phyloP scores from a whole-genome alignment of 2,797 vertebrate genomes.

The Rachycentron canadum region DNA sequence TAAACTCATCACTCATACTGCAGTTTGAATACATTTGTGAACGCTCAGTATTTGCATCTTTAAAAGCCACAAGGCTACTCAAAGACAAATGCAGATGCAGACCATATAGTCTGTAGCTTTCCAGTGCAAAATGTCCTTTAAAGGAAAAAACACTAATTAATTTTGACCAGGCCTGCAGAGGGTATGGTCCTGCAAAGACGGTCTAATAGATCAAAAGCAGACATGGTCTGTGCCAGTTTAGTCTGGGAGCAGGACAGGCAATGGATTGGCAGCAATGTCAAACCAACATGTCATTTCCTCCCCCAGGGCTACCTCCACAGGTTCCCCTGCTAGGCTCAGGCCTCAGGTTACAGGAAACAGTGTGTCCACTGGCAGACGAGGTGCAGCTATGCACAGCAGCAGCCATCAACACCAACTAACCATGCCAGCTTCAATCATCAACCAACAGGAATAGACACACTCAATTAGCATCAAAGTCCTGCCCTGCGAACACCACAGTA shows the following conservation, averaged over 20 bases:
- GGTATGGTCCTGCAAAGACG: slow-evolving; percentile 33
- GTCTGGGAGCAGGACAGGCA: slow-evolving; percentile 42
- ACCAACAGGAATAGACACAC: slow-evolving; percentile 73
- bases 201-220: slow-evolving; percentile 64
- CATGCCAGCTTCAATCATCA: slow-evolving; percentile 68
- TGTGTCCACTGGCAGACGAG: slow-evolving; percentile 71
- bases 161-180: slow-evolving; percentile 21
- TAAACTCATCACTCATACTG: slow-evolving; percentile 14
- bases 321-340: slow-evolving; percentile 64
- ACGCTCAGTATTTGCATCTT: slow-evolving; percentile 27
- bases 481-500: slow-evolving; percentile 24
- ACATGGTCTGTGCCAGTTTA: slow-evolving; percentile 58
- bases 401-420: slow-evolving; percentile 79
- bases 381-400: slow-evolving; percentile 73
- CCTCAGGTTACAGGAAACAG: slow-evolving; percentile 84
- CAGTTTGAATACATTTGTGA: slow-evolving; percentile 33
- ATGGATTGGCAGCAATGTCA: slow-evolving; percentile 79
- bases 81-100: slow-evolving; percentile 14
- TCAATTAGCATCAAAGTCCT: slow-evolving; percentile 73
- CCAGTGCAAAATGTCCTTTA: slow-evolving; percentile 19
- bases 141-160: slow-evolving; percentile 31
- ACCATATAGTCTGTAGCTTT: slow-evolving; percentile 31
- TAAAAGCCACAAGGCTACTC: slow-evolving; percentile 19
- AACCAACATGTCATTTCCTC: slow-evolving; percentile 82
- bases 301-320: slow-evolving; percentile 65